Base-by-base conservation (phyloP, 1,140 invertebrate species). In the Drosophila lini region DNA sequence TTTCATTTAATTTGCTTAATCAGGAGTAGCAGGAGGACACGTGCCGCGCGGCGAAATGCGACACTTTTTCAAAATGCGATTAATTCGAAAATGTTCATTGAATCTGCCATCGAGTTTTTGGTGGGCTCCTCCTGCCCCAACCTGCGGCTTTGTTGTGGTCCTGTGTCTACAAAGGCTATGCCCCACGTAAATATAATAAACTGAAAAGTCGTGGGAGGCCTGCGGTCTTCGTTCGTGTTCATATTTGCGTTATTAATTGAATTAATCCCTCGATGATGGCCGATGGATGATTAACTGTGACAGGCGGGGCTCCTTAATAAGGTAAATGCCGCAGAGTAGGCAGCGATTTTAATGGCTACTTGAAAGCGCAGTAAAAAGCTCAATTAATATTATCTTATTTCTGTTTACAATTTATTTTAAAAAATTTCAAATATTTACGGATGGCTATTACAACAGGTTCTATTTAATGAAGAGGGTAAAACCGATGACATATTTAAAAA, bases 61-160 rank as follows among this genome's bases (percentile, higher is more conserved):
- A 88, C 57, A 86, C 82, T 76, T 59, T 62, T 71, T 44, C 13
- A 38, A 65, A 80, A 69, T 63, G 56, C 74, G 59, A 83, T 84
- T 76, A 86, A 86, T 81, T 86, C 71, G 52, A 58, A 76, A 64
- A 77, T 40, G 63, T 84, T 77, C 74, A 77, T 56, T 80, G 52
- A 84, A 69, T 68, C 34, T 36, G 28, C 36, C 32, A 52, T 59
- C 38, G 19, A 36, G 16, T 13, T 36, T 42, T 50, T 15, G n/a
- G 25, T 16, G n/a, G 47, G 8, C 25, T 32, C 13, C 16, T 19
- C 9, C 19, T 19, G 40, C 5, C 8, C 28, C 19, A 5, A 9
- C 16, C 25, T 22, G 25, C 15, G 7, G 7, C 15, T 25, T 34
- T 44, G 31, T 47, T 58, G 44, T 19, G 38, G 31, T 53, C 40